Base-by-base conservation (phyloP, 2,888 invertebrate species). In the Geophilus truncorum region DNA sequence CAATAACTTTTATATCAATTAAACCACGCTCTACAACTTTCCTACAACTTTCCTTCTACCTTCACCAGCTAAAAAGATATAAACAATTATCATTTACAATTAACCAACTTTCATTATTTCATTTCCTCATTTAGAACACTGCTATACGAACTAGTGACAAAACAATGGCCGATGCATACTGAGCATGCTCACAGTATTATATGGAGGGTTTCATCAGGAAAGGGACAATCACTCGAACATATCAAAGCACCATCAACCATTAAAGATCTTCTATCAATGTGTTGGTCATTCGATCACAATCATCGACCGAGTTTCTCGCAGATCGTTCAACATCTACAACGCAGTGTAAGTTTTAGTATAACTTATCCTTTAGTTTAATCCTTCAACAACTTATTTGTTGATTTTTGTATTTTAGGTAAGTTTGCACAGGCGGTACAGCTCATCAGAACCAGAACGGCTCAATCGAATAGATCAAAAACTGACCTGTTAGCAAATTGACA, bases 231-330 rank as follows among this genome's bases (percentile, higher is more conserved):
- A 15, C 84, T 87, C 1, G 83, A 83, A 62, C 83, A 84, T 45
- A 83, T 87, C 25, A 85, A 85, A 80, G 85, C 85, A 81, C 85
- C 85, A n/a, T 82, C 84, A n/a, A 84, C 84, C n/a, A 83, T 87
- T 32, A 87, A 86, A 84, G 79, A 82, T 75, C 51, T 82, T 10
- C 30, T 82, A 25, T 62, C 80, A 21, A 45, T 57, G 40, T 82
- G 82, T 62, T 82, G 82, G 82, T 78, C 80, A 0, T 70, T 62
- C 4, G 82, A 81, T 7, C 25, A 40, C 12, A 7, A 80, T 7
- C 36, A 70, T 15, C 51, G 82, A 21, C 82, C 82, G 28, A 70
- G 30, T 76, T 82, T 82, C 36, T 81, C 82, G 7, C 80, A 82
- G 36, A 82, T 82, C 32, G 77, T 82, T 18, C 40, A 77, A 25